A percentile compares a stretch with the other conserved stretches of the same genome.
phyloP scores from a whole-genome alignment of 2,888 invertebrate genomes.

The Andrena bucephala region DNA sequence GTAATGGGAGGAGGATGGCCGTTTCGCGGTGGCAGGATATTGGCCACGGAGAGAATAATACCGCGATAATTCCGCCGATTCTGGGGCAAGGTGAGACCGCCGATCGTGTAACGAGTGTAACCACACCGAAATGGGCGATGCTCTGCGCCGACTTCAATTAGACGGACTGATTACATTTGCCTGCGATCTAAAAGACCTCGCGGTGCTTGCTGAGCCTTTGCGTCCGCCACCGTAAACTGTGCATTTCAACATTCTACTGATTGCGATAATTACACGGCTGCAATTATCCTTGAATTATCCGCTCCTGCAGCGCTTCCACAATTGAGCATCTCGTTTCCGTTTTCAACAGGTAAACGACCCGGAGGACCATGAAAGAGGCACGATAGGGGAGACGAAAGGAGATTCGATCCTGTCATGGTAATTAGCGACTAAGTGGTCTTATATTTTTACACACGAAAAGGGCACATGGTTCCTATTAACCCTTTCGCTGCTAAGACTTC shows the following conservation, averaged over 20 bases:
- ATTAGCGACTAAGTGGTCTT: background rate
- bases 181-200: background rate
- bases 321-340: background rate
- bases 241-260: too few relatives aligned
- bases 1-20: slow-evolving; percentile 35
- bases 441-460: too few relatives aligned
- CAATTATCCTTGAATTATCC: background rate
- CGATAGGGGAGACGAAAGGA: slow-evolving; percentile 62
- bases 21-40: slow-evolving; percentile 42
- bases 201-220: background rate
- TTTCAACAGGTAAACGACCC: slow-evolving; percentile 81
- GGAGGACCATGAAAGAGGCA: slow-evolving; percentile 75
- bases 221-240: background rate
- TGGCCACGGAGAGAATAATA: slow-evolving; percentile 58
- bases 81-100: slow-evolving; percentile 73
- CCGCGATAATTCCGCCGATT: slow-evolving; percentile 62
- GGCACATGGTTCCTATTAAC: too few relatives aligned
- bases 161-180: slow-evolving; percentile 15
- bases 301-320: slow-evolving; percentile 1
- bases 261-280: background rate
- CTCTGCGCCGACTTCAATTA: slow-evolving; percentile 32
- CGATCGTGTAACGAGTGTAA: slow-evolving; percentile 36
- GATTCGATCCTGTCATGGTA: slow-evolving; percentile 76
- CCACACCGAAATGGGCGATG: slow-evolving; percentile 33
- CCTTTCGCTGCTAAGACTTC: too few relatives aligned